Percentiles rank a stretch among this genome's conserved stretches.
Conservation (phyloP, 2,888 invertebrate genomes). For the Epicampocera succincta region DNA sequence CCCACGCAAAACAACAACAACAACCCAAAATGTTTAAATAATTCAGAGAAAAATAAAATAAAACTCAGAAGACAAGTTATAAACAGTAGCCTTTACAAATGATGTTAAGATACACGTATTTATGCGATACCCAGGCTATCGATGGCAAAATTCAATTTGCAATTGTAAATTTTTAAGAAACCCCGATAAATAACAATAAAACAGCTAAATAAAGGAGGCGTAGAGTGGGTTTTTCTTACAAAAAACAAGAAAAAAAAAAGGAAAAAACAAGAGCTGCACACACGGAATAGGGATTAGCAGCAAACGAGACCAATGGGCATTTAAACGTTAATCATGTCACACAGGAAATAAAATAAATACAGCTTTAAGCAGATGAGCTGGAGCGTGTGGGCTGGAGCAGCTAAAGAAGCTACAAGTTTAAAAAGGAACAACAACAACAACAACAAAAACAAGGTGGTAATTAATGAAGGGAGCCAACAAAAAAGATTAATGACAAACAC, state of each 20-base stretch:
- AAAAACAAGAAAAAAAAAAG: constrained; percentile 23
- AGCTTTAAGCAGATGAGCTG: constrained; percentile 24
- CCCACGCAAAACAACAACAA: constrained; percentile 39
- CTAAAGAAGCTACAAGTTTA: neutral
- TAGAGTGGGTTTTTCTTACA: constrained; percentile 62
- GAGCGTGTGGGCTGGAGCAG: constrained; percentile 50
- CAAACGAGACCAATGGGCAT: constrained; percentile 64
- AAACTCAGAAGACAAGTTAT: constrained; percentile 37
- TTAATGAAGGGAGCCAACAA: constrained; percentile 53
- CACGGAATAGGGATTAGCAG: constrained; percentile 38
- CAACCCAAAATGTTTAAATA: constrained; percentile 1
- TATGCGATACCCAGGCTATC: constrained; percentile 33
- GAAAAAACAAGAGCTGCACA: constrained; percentile 3
- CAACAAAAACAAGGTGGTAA: constrained; percentile 55
- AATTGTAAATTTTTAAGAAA: constrained; percentile 48
- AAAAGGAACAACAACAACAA: too few relatives aligned
- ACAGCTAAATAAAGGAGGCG: constrained; percentile 62
- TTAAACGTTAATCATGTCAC: constrained; percentile 69
- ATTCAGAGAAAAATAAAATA: neutral
- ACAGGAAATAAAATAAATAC: constrained; percentile 43
- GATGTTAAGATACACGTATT: constrained; percentile 45
- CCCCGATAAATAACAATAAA: constrained; percentile 46
- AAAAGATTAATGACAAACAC: constrained; percentile 61
- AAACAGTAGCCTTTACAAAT: constrained; percentile 64
- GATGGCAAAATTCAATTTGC: constrained; percentile 60